Evolutionary conservation across 2,113 vertebrate species (phyloP).

Genomic region (Dicentrarchus labrax): DNA sequence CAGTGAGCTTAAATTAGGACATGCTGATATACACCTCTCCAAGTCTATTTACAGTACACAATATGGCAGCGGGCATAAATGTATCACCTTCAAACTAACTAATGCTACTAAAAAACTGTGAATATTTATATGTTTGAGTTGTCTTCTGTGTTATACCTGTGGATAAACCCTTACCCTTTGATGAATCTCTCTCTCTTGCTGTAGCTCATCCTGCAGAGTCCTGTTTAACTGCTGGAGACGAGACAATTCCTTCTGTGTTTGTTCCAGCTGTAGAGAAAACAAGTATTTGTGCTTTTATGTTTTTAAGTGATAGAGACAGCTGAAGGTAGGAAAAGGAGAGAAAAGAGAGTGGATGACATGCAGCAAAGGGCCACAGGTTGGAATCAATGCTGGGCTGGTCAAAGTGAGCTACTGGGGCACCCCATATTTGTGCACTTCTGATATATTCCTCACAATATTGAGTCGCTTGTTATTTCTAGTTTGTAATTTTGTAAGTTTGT

Average conservation of each 20-base stretch:
- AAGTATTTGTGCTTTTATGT: background rate
- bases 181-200: conserved; percentile 85
- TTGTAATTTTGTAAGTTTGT: background rate
- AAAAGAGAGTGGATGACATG: too few species aligned
- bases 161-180: conserved; percentile 85
- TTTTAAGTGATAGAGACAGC: background rate
- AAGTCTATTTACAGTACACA: background rate
- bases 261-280: conserved; percentile 84
- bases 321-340: too few species aligned
- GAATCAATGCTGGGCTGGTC: background rate
- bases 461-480: background rate
- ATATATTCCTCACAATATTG: background rate
- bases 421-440: background rate
- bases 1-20: conserved; percentile 69
- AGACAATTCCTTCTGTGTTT: conserved; percentile 89
- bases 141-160: conserved; percentile 79
- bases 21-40: background rate
- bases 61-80: background rate
- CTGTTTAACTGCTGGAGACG: conserved; percentile 90
- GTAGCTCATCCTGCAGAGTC: conserved; percentile 89
- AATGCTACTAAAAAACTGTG: background rate
- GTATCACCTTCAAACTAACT: background rate
- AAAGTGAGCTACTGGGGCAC: too few species aligned
- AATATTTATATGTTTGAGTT: background rate
- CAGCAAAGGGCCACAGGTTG: too few species aligned